Percentiles rank a stretch among this genome's conserved stretches.
phyloP scores from a whole-genome alignment of 2,113 vertebrate genomes.

The Scolopax mira region DNA sequence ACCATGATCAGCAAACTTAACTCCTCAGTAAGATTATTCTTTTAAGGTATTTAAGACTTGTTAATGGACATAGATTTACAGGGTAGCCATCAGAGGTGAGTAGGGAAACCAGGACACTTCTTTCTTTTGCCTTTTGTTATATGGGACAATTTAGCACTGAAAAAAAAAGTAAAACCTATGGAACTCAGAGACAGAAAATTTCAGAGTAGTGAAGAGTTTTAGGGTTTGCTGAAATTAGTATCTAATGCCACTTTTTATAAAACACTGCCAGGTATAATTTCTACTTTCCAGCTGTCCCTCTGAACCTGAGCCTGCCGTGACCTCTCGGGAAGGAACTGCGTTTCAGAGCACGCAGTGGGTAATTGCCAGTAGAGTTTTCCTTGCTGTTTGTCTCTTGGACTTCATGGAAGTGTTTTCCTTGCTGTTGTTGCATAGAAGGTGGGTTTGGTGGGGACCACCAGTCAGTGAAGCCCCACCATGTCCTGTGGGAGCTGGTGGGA shows the following conservation, averaged over 20 bases:
- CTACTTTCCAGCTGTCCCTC: neutral
- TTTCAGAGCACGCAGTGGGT: neutral
- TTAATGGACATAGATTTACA: no score
- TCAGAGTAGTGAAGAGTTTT: neutral
- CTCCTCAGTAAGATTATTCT: neutral
- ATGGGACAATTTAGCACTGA: neutral
- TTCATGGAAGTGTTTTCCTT: rapidly evolving
- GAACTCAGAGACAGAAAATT: neutral
- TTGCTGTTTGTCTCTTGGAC: neutral
- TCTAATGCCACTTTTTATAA: neutral
- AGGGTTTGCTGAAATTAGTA: neutral
- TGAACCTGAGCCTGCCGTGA: neutral
- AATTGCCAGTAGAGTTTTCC: neutral
- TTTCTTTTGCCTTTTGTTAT: neutral
- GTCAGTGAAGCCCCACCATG: rapidly evolving
- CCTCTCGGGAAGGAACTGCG: rapidly evolving
- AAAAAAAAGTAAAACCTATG: neutral
- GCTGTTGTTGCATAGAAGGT: rapidly evolving
- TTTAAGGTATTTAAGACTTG: neutral
- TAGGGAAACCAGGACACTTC: neutral
- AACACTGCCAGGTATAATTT: neutral
- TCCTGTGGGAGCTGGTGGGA: neutral
- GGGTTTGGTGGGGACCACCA: neutral
- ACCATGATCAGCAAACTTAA: rapidly evolving
- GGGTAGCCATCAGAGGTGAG: neutral